A percentile compares a stretch with the other conserved stretches of the same genome.
phyloP scores from a whole-genome alignment of 2,797 vertebrate species.

The Pelochelys cantorii region DNA sequence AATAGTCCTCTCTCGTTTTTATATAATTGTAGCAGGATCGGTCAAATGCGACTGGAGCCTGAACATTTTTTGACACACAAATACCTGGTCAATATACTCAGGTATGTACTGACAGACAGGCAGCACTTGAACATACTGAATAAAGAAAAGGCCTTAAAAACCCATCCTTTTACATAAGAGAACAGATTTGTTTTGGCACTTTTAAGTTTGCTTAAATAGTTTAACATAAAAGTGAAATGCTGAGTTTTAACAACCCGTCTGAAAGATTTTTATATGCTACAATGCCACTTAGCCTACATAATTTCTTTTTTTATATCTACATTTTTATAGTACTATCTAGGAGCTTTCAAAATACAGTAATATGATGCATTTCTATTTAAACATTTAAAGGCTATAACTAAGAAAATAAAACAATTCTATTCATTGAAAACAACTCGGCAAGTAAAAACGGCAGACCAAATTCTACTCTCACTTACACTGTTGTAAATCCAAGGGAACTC shows the following conservation, averaged over 20 bases:
- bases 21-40: too few relatives aligned
- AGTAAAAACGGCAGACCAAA: neutral
- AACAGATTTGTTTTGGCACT: constrained; percentile 5
- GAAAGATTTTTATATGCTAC: neutral
- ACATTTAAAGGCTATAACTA: neutral
- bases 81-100: too few relatives aligned
- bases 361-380: neutral
- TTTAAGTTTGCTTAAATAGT: constrained; percentile 14
- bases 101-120: too few relatives aligned
- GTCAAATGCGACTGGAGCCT: too few relatives aligned
- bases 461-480: neutral
- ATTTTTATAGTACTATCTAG: neutral
- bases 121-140: neutral
- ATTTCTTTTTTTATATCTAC: neutral
- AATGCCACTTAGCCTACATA: neutral
- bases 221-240: neutral
- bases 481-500: neutral
- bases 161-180: neutral
- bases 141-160: neutral
- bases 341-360: neutral
- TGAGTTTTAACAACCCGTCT: constrained; percentile 21
- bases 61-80: too few relatives aligned
- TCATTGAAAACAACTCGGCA: neutral
- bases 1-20: neutral
- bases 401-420: constrained; percentile 13